These are phyloP conservation scores for Bombus consobrinus DNA, from an alignment of 1,140 invertebrate species.

Conservation along the genomic window DNA sequence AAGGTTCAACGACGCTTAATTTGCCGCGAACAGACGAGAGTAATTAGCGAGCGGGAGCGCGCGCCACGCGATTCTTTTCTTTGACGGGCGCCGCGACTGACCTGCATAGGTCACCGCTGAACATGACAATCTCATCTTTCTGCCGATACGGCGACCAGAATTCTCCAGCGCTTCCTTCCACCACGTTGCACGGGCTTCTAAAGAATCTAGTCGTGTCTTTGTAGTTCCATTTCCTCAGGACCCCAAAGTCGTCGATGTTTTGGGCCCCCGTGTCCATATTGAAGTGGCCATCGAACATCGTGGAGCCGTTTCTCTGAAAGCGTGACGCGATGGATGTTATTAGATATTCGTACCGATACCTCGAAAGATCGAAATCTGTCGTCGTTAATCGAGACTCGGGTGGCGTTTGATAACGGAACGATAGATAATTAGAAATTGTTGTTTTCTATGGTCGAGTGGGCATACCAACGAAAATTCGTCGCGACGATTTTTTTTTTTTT, in stretches of 20 bases:
- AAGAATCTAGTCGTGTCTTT: conserved; percentile 85
- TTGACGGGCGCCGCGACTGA: conserved; percentile 53
- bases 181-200: conserved; percentile 83
- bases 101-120: conserved; percentile 88
- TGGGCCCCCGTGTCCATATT: conserved; percentile 88
- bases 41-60: conserved; percentile 1
- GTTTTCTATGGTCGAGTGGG: background rate
- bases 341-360: background rate
- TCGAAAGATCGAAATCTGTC: background rate
- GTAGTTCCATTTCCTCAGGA: conserved; percentile 88
- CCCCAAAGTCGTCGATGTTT: conserved; percentile 85
- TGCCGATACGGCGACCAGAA: conserved; percentile 87
- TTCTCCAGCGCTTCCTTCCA: conserved; percentile 89
- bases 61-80: conserved; percentile 6
- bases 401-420: background rate
- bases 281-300: conserved; percentile 87
- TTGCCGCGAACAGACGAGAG: background rate
- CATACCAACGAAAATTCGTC: background rate
- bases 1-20: background rate
- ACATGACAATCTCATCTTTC: conserved; percentile 84
- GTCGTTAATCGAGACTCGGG: background rate
- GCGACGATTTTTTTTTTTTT: background rate
- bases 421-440: background rate
- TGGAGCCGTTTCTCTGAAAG: conserved; percentile 88
- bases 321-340: background rate